These are phyloP conservation scores for Temnothorax longispinosus DNA, from an alignment of 1,140 invertebrate genomes.

Conservation along the genomic window DNA sequence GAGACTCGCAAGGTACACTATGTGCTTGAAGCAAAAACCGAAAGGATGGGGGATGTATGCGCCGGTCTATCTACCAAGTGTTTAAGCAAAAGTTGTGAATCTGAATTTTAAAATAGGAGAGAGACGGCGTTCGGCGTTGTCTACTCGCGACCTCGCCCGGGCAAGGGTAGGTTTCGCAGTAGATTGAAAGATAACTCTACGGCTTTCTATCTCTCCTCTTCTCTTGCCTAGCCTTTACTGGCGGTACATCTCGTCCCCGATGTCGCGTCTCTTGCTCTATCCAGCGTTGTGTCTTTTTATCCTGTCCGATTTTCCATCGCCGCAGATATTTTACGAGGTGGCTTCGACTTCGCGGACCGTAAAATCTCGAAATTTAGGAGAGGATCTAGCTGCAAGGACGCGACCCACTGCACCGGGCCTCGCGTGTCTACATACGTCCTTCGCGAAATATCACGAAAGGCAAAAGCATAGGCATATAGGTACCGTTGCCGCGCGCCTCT, in stretches of 20 bases:
- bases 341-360: conserved; percentile 67
- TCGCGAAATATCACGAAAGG: not conserved
- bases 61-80: conserved; percentile 57
- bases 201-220: conserved; percentile 7
- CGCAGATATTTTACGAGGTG: conserved; percentile 76
- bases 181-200: conserved; percentile 76
- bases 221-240: conserved; percentile 15
- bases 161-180: conserved; percentile 15
- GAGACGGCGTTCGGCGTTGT: not conserved
- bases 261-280: not conserved
- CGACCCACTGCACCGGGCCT: not conserved
- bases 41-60: not conserved
- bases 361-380: conserved; percentile 77
- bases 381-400: conserved; percentile 51
- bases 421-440: not conserved
- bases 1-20: not conserved
- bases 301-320: conserved; percentile 24
- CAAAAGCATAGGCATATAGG: not conserved
- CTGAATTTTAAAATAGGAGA: conserved; percentile 77
- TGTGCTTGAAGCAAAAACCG: not conserved
- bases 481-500: not conserved
- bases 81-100: conserved; percentile 79
- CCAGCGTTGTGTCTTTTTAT: conserved; percentile 22
- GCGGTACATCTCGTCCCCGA: not conserved
- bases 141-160: conserved; percentile 11